These are phyloP conservation scores for Oxyura jamaicensis DNA, from an alignment of 2,113 vertebrate species.

Conservation along the genomic window DNA sequence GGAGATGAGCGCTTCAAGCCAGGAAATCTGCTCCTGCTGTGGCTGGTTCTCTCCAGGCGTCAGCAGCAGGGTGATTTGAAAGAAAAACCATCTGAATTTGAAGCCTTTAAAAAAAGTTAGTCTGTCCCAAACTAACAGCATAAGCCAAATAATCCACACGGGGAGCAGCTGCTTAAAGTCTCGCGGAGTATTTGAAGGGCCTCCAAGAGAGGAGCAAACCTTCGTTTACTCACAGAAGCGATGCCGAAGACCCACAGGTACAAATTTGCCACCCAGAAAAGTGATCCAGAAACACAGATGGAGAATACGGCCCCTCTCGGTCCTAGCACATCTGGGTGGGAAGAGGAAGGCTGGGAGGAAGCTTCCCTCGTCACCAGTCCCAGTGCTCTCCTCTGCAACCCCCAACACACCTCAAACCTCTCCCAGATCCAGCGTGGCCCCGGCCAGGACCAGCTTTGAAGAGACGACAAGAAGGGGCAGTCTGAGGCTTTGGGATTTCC, in stretches of 20 bases:
- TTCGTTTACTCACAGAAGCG: rapidly evolving
- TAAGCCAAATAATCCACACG: rapidly evolving
- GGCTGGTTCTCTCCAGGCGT: background rate
- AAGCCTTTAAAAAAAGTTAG: background rate
- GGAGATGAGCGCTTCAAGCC: background rate
- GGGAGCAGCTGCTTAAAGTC: background rate
- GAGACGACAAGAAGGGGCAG: background rate
- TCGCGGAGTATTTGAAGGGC: background rate
- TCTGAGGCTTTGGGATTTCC: background rate
- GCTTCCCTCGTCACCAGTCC: background rate
- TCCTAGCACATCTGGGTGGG: background rate
- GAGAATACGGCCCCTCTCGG: rapidly evolving
- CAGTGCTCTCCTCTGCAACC: background rate
- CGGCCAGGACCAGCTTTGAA: background rate
- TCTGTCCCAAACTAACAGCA: background rate
- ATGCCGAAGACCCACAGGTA: background rate
- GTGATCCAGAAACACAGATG: background rate
- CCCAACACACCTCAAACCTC: background rate
- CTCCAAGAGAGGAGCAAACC: background rate
- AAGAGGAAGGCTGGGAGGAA: background rate
- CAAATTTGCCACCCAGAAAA: background rate
- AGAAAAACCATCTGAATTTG: background rate
- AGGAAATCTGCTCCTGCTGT: background rate
- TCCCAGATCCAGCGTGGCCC: background rate
- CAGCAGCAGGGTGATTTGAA: background rate